Conservation (phyloP, 2,888 invertebrate genomes). For the Molorchus minor region DNA sequence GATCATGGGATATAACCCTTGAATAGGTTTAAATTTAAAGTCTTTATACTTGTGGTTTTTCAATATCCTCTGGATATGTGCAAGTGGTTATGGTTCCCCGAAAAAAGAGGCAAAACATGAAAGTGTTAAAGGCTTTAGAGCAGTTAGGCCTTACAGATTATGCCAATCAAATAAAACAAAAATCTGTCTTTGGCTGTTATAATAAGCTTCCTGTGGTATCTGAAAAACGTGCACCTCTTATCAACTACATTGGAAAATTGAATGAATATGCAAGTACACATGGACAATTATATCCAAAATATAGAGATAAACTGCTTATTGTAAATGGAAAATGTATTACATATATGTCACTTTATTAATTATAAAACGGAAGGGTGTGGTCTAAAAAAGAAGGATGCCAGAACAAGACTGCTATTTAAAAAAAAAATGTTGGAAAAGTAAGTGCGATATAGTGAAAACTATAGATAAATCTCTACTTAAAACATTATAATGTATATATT, state of each 20-base stretch:
- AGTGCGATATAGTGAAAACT: slow-evolving; percentile 24
- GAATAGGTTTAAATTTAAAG: too few relatives aligned
- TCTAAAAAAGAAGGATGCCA: slow-evolving; percentile 38
- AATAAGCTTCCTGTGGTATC: not conserved
- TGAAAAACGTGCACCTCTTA: not conserved
- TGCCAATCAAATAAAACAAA: too few relatives aligned
- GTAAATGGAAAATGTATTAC: slow-evolving; percentile 29
- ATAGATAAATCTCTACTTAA: too few relatives aligned
- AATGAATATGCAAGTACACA: slow-evolving; percentile 36
- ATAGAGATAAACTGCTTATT: slow-evolving; percentile 21
- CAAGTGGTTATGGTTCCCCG: slow-evolving; percentile 28
- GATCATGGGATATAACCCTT: too few relatives aligned
- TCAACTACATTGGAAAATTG: slow-evolving; percentile 38
- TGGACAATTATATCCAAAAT: slow-evolving; percentile 29
- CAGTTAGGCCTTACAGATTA: not conserved
- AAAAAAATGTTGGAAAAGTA: slow-evolving; percentile 37
- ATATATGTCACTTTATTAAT: slow-evolving; percentile 31
- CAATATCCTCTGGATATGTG: slow-evolving; percentile 1
- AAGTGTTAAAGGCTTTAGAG: not conserved
- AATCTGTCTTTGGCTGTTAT: not conserved
- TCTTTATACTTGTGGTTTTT: slow-evolving; percentile 11
- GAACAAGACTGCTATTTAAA: slow-evolving; percentile 28
- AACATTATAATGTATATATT: too few relatives aligned
- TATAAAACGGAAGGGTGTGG: slow-evolving; percentile 32
- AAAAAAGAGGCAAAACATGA: not conserved